Conservation (phyloP, 2,113 vertebrate genomes). For the Leucoraja erinaceus region DNA sequence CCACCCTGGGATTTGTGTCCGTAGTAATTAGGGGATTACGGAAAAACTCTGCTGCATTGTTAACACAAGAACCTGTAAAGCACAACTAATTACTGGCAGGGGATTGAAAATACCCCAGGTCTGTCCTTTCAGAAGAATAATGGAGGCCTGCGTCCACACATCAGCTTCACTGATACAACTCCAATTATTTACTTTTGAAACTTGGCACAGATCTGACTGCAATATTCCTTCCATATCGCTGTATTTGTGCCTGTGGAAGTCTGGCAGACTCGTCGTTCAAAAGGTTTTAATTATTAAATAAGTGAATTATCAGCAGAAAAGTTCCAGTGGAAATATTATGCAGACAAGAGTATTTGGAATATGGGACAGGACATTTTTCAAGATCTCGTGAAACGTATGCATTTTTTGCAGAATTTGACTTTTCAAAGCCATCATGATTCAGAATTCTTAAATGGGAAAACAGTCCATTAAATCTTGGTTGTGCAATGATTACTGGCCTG, state of each 20-base stretch:
- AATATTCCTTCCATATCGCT: neutral
- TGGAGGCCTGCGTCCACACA: neutral
- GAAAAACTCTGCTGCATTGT: constrained; percentile 5
- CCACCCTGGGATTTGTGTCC: constrained; percentile 33
- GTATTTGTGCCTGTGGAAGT: constrained; percentile 46
- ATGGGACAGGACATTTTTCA: neutral
- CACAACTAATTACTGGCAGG: constrained; percentile 26
- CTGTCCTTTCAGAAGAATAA: neutral
- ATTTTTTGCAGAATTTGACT: constrained; percentile 3
- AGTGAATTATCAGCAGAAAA: constrained; percentile 44
- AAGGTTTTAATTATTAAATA: constrained; percentile 51
- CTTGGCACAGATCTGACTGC: constrained; percentile 12
- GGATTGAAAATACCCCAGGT: constrained; percentile 26
- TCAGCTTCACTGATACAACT: neutral
- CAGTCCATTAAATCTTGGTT: neutral
- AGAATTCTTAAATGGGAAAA: neutral
- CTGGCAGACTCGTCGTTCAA: constrained; percentile 43
- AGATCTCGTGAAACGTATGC: neutral
- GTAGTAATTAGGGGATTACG: constrained; percentile 31
- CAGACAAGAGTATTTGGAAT: constrained; percentile 39
- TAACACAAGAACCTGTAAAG: constrained; percentile 22
- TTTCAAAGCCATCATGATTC: neutral
- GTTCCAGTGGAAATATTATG: constrained; percentile 50
- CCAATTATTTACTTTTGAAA: constrained; percentile 15
- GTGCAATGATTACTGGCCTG: neutral